These are phyloP conservation scores for Zonitis immaculata DNA, from an alignment of 2,888 invertebrate species.

Conservation along the genomic window DNA sequence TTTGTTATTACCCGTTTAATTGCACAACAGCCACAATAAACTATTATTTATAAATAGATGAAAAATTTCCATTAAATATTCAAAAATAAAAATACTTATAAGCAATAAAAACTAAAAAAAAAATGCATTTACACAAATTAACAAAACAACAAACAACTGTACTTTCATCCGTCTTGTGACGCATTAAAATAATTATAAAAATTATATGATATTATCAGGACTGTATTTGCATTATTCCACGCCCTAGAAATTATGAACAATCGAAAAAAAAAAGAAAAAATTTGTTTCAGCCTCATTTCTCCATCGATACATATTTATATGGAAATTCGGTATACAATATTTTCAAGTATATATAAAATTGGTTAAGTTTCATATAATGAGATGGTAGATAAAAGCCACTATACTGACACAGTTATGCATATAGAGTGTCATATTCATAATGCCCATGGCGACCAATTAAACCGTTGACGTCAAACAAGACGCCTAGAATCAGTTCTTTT, in stretches of 20 bases:
- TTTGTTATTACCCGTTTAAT: too few species aligned
- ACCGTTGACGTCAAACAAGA: conserved; percentile 24
- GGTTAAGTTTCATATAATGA: conserved; percentile 25
- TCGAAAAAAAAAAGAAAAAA: neutral
- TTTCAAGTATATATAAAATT: too few species aligned
- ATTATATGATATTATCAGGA: too few species aligned
- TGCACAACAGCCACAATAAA: too few species aligned
- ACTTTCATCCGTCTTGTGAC: neutral
- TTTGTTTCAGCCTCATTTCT: neutral
- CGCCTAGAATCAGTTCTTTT: too few species aligned
- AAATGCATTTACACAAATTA: conserved; percentile 19
- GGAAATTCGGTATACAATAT: too few species aligned
- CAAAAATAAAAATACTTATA: too few species aligned
- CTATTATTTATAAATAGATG: conserved; percentile 21
- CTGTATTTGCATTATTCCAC: too few species aligned
- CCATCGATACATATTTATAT: neutral
- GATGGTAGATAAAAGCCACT: conserved; percentile 25
- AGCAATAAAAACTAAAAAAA: conserved; percentile 24
- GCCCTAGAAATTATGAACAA: neutral
- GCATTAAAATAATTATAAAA: neutral
- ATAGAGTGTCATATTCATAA: conserved; percentile 22
- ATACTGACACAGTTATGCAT: conserved; percentile 22
- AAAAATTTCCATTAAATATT: too few species aligned
- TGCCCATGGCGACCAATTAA: conserved; percentile 26
- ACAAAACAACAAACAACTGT: neutral